phyloP scores from a whole-genome alignment of 2,113 vertebrate species.

The Phasianus colchicus region DNA sequence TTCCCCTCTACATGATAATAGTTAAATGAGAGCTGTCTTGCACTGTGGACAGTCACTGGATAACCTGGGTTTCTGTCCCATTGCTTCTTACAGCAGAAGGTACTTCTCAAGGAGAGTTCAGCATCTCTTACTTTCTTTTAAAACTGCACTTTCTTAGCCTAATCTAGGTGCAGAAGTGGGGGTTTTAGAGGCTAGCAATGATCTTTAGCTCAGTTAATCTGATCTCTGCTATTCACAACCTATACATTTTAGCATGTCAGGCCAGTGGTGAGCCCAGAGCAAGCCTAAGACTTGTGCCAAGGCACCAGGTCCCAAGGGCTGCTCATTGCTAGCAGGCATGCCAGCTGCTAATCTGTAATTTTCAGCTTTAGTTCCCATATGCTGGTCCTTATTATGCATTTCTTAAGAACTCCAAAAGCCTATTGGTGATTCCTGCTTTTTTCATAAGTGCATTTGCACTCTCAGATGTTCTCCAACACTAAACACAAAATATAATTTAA shows the following conservation, averaged over 20 bases:
- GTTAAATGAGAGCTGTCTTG: background rate
- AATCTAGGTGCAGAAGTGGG: background rate
- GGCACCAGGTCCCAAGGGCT: background rate
- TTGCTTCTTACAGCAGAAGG: background rate
- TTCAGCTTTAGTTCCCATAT: background rate
- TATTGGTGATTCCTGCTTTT: background rate
- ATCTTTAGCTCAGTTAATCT: background rate
- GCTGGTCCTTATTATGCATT: background rate
- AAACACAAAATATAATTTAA: background rate
- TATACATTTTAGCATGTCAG: background rate
- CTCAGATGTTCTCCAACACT: background rate
- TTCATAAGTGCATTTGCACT: background rate
- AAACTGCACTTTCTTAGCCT: background rate
- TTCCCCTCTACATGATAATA: accelerated
- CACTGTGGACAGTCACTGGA: background rate
- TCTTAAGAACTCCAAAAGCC: background rate
- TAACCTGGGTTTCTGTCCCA: background rate
- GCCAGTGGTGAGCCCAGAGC: accelerated
- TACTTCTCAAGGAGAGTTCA: background rate
- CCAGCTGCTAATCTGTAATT: background rate
- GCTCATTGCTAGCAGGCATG: background rate
- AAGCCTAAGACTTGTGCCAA: background rate
- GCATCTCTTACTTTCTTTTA: background rate
- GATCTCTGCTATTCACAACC: background rate
- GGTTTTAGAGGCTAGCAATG: background rate